Evolutionary conservation across 2,888 invertebrate genomes (phyloP).

Genomic region (Timema podura): DNA sequence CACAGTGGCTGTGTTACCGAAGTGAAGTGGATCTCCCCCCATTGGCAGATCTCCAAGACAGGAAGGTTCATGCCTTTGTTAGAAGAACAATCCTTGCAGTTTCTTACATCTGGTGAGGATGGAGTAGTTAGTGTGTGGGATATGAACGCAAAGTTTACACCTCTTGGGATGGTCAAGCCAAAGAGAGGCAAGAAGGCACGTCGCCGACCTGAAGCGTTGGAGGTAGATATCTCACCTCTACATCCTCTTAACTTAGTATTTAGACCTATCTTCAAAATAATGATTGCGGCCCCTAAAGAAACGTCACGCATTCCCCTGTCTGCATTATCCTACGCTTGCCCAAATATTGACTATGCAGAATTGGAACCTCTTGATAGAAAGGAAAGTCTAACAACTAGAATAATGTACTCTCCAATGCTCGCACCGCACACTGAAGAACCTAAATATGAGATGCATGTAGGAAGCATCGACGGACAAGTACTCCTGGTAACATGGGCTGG

Average conservation of each 20-base stretch:
- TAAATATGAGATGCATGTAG: not conserved
- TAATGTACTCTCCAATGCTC: not conserved
- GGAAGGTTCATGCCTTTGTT: not conserved
- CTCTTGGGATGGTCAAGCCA: not conserved
- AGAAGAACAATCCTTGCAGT: not conserved
- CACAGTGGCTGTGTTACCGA: not conserved
- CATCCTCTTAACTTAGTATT: not conserved
- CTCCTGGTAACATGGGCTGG: not conserved
- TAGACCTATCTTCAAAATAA: not conserved
- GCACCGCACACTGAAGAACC: not conserved
- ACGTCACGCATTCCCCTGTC: not conserved
- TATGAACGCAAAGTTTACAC: not conserved
- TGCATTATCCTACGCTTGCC: not conserved
- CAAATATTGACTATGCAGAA: too few species aligned
- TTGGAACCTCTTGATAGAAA: too few species aligned
- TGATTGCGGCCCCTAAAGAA: not conserved
- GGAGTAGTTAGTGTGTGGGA: not conserved
- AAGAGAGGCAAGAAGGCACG: not conserved
- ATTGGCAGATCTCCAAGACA: not conserved
- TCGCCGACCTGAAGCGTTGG: not conserved
- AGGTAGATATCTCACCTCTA: not conserved
- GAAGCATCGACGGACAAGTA: conserved; percentile 1
- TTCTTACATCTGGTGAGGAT: conserved; percentile 12
- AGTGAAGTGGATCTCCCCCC: not conserved
- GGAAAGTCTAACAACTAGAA: too few species aligned